Evolutionary conservation across 2,797 vertebrate species (phyloP).

Genomic region (Anisognathus igniventris): DNA sequence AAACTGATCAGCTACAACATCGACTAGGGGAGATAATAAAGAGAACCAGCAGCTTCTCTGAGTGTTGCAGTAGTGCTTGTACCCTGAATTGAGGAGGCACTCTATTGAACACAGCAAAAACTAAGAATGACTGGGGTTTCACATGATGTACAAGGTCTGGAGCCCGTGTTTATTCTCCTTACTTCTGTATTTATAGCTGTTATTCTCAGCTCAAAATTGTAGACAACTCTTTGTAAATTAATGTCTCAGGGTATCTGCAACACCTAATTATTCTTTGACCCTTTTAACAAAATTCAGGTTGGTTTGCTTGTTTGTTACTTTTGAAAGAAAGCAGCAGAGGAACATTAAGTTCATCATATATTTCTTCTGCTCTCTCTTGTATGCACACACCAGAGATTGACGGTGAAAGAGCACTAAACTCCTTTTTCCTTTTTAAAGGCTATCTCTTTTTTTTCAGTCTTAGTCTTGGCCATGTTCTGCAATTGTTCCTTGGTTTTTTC

Average conservation of each 20-base stretch:
- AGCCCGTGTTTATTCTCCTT: not conserved
- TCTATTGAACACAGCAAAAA: not conserved
- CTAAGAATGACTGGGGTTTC: not conserved
- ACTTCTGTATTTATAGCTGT: not conserved
- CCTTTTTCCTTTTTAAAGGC: not conserved
- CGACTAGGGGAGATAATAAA: not conserved
- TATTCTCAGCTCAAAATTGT: not conserved
- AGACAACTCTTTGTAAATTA: not conserved
- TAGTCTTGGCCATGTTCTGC: not conserved
- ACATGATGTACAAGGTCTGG: not conserved
- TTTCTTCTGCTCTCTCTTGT: not conserved
- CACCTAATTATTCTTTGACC: not conserved
- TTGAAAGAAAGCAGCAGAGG: not conserved
- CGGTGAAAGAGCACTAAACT: not conserved
- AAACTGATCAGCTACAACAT: not conserved
- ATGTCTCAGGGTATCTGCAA: not conserved
- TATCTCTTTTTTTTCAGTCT: not conserved
- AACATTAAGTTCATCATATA: not conserved
- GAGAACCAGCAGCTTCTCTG: not conserved
- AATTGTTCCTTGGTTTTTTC: not conserved
- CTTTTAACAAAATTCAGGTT: not conserved
- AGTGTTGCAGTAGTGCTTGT: not conserved
- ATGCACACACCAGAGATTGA: not conserved
- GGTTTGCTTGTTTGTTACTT: fast-evolving
- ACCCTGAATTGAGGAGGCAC: not conserved